These are phyloP conservation scores for Aporophyla nigra DNA, from an alignment of 2,888 invertebrate species.

Conservation along the genomic window DNA sequence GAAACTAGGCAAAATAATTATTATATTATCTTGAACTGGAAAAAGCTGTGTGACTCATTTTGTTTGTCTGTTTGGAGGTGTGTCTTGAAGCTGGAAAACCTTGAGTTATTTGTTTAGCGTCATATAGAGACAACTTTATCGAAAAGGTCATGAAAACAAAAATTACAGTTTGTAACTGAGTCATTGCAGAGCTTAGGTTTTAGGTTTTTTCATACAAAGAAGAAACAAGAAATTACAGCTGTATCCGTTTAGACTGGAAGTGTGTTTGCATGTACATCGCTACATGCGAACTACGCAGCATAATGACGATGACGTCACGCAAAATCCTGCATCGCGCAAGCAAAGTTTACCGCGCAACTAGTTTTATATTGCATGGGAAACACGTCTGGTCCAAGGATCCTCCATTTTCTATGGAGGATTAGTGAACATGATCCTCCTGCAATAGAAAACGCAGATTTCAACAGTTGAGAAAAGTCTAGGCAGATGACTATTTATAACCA, in stretches of 20 bases:
- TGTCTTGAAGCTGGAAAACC: constrained; percentile 22
- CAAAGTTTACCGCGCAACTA: no score
- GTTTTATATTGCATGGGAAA: no score
- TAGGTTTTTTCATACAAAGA: neutral
- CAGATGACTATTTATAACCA: no score
- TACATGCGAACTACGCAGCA: no score
- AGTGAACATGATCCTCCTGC: no score
- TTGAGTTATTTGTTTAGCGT: neutral
- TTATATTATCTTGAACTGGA: constrained; percentile 24
- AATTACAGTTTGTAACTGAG: neutral
- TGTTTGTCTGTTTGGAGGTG: constrained; percentile 23
- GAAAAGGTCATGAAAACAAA: neutral
- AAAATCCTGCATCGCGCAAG: no score
- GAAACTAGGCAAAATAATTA: constrained; percentile 29
- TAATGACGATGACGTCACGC: no score
- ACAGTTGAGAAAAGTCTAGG: neutral
- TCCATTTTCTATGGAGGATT: no score
- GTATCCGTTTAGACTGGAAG: neutral
- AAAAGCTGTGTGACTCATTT: constrained; percentile 36
- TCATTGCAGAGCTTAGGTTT: neutral
- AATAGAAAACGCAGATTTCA: neutral
- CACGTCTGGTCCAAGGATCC: no score
- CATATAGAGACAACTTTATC: neutral
- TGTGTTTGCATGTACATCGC: no score
- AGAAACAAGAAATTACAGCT: neutral